These are phyloP conservation scores for Congeria kusceri DNA, from an alignment of 2,888 invertebrate genomes.

Conservation along the genomic window DNA sequence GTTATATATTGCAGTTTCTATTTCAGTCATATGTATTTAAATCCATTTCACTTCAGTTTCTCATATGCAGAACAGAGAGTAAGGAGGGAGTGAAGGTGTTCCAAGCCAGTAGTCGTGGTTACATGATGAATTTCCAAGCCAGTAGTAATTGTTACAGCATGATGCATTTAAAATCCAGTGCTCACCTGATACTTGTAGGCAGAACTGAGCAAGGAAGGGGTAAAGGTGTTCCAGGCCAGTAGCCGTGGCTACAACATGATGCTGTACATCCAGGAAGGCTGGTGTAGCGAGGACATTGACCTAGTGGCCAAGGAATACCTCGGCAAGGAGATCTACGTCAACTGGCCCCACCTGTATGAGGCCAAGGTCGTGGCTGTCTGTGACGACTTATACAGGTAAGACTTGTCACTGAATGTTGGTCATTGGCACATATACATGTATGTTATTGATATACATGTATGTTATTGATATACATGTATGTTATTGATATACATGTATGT, in stretches of 20 bases:
- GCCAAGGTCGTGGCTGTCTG: constrained; percentile 90
- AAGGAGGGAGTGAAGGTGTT: constrained; percentile 94
- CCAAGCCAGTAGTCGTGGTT: constrained; percentile 92
- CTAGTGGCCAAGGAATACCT: constrained; percentile 89
- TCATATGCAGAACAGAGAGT: too few relatives aligned
- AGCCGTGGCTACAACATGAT: constrained; percentile 94
- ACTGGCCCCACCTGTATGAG: constrained; percentile 97
- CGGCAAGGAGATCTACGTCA: constrained; percentile 92
- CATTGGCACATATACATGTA: too few relatives aligned
- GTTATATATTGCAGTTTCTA: too few relatives aligned
- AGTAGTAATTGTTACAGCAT: too few relatives aligned
- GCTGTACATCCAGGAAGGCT: constrained; percentile 87
- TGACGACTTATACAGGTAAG: constrained; percentile 86
- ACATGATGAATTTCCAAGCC: too few relatives aligned
- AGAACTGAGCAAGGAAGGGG: constrained; percentile 89
- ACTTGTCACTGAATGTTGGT: too few relatives aligned
- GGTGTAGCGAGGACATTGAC: constrained; percentile 78
- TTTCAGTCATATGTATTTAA: too few relatives aligned
- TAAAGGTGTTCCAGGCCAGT: constrained; percentile 95
- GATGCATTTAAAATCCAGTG: too few relatives aligned
- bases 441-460: too few relatives aligned
- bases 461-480: too few relatives aligned
- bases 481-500: too few relatives aligned
- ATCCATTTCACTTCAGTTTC: too few relatives aligned
- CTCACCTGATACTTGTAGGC: constrained; percentile 87